These are phyloP conservation scores for Diplogasteroides magnus DNA, from an alignment of 1,140 invertebrate species.

Conservation along the genomic window DNA sequence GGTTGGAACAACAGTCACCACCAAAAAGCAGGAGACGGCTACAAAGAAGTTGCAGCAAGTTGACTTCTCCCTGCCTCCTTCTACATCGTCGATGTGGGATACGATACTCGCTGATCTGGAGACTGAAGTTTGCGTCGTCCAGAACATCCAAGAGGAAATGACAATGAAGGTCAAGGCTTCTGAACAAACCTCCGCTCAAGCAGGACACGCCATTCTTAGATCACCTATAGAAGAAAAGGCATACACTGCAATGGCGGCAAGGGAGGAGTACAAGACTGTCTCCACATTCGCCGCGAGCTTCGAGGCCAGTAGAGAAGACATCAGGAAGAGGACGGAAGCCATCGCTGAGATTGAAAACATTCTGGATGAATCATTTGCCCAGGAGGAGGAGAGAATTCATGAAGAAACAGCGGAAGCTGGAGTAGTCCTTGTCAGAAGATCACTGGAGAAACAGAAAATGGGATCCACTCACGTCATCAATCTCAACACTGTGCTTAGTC, in stretches of 20 bases:
- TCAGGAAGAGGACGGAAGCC: slow-evolving; percentile 18
- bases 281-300: not conserved
- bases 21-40: slow-evolving; percentile 7
- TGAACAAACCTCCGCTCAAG: no score
- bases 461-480: slow-evolving; percentile 22
- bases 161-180: slow-evolving; percentile 20
- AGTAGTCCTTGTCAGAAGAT: slow-evolving; percentile 17
- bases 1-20: not conserved
- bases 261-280: not conserved
- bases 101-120: slow-evolving; percentile 41
- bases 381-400: slow-evolving; percentile 15
- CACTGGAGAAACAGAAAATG: slow-evolving; percentile 11
- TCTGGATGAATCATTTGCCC: slow-evolving; percentile 20
- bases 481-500: slow-evolving; percentile 16
- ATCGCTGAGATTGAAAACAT: slow-evolving; percentile 24
- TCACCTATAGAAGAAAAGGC: not conserved
- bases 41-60: slow-evolving; percentile 20
- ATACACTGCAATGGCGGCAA: not conserved
- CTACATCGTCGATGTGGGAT: slow-evolving; percentile 30
- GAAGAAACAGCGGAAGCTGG: slow-evolving; percentile 13
- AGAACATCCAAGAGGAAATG: slow-evolving; percentile 33
- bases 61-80: slow-evolving; percentile 5
- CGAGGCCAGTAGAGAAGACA: not conserved
- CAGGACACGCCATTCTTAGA: no score
- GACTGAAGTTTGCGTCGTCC: slow-evolving; percentile 21